These are phyloP conservation scores for Pandion haliaetus DNA, from an alignment of 2,113 vertebrate genomes.

Conservation along the genomic window DNA sequence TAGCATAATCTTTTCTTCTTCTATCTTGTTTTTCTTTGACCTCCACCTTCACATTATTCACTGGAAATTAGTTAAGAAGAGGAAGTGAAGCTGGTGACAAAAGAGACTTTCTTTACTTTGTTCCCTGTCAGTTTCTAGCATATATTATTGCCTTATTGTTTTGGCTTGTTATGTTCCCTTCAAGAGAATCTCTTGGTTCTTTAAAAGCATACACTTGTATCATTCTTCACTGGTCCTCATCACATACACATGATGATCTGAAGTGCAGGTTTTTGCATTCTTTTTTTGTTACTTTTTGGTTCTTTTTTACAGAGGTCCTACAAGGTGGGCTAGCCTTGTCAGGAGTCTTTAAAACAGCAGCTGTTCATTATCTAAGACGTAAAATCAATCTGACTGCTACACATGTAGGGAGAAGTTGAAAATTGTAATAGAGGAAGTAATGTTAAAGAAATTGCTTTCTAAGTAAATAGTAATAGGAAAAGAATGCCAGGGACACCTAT, in stretches of 20 bases:
- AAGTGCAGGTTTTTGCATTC: neutral
- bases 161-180: neutral
- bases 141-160: neutral
- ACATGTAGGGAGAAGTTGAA: neutral
- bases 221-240: neutral
- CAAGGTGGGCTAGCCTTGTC: neutral
- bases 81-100: neutral
- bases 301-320: neutral
- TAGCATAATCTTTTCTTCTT: neutral
- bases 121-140: neutral
- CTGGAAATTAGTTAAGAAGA: neutral
- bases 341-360: neutral
- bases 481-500: neutral
- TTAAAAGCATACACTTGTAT: neutral
- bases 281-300: fast-evolving
- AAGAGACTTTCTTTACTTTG: neutral
- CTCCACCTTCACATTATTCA: neutral
- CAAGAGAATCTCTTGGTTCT: neutral
- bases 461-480: neutral
- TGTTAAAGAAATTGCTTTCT: neutral
- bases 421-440: neutral
- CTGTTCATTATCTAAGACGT: neutral
- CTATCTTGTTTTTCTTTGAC: neutral
- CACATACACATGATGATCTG: neutral
- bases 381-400: neutral